Percentiles rank a stretch among this genome's conserved stretches.
These are phyloP conservation scores for Pomacea canaliculata DNA, from an alignment of 2,888 invertebrate genomes.

Conservation along the genomic window DNA sequence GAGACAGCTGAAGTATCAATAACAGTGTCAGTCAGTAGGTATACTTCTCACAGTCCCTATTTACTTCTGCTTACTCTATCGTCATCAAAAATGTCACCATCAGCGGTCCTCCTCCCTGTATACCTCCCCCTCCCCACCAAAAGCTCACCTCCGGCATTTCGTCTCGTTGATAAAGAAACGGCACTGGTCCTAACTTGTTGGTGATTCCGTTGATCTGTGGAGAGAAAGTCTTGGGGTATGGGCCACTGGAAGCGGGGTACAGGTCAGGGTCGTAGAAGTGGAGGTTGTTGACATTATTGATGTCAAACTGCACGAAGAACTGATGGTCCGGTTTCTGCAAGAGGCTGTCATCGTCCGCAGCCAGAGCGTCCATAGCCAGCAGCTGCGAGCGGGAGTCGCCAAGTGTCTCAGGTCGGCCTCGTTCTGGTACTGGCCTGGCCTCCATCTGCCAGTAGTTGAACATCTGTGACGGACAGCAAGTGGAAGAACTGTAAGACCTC, in stretches of 20 bases:
- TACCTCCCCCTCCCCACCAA: too few relatives aligned
- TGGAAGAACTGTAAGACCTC: too few relatives aligned
- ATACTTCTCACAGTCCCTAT: too few relatives aligned
- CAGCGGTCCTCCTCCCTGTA: too few relatives aligned
- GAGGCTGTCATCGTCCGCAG: constrained; percentile 67
- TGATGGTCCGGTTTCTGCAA: constrained; percentile 77
- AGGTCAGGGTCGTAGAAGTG: constrained; percentile 80
- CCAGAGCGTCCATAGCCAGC: constrained; percentile 61
- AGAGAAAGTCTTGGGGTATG: constrained; percentile 75
- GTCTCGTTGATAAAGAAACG: constrained; percentile 76
- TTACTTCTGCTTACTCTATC: too few relatives aligned
- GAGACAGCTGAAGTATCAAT: too few relatives aligned
- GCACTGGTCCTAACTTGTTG: constrained; percentile 80
- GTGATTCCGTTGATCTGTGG: constrained; percentile 92
- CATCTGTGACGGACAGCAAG: too few relatives aligned
- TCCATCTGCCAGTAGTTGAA: background rate
- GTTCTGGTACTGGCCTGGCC: background rate
- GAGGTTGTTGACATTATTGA: constrained; percentile 85
- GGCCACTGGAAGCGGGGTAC: constrained; percentile 56
- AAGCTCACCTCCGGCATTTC: constrained; percentile 17
- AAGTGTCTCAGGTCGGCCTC: constrained; percentile 64
- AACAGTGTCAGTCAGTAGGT: too few relatives aligned
- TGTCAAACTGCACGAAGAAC: constrained; percentile 88
- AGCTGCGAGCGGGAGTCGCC: constrained; percentile 76
- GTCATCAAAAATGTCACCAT: too few relatives aligned